A percentile compares a stretch with the other conserved stretches of the same genome.
phyloP scores from a whole-genome alignment of 2,113 vertebrate species.

The Leuciscus idus region DNA sequence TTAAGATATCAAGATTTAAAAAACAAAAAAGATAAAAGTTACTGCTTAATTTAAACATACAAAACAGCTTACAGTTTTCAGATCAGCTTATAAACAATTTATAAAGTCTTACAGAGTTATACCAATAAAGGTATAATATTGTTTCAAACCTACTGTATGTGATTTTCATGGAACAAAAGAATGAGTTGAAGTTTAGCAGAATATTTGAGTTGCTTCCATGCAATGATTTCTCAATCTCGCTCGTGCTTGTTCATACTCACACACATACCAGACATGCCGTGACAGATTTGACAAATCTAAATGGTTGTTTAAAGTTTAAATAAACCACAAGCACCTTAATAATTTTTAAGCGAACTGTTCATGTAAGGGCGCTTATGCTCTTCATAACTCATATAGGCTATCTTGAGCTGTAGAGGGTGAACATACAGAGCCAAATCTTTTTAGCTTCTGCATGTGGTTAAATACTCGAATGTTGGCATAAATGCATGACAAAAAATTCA shows the following conservation, averaged over 20 bases:
- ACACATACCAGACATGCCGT: background rate
- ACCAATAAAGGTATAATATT: background rate
- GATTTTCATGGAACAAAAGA: background rate
- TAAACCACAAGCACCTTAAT: background rate
- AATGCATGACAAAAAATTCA: background rate
- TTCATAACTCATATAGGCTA: background rate
- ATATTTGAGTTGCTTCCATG: background rate
- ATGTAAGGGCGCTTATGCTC: background rate
- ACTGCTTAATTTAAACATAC: background rate
- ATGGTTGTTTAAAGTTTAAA: background rate
- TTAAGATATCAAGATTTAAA: too few species aligned
- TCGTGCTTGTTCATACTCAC: background rate
- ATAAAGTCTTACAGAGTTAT: background rate
- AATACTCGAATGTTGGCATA: background rate
- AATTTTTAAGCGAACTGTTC: background rate
- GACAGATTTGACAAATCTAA: background rate
- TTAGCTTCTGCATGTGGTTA: slow-evolving; percentile 21
- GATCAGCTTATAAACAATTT: background rate
- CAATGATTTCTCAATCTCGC: background rate
- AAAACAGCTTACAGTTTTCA: background rate
- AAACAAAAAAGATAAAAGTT: background rate
- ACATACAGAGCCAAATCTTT: background rate
- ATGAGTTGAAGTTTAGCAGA: background rate
- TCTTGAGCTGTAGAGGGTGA: background rate
- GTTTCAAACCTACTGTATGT: background rate